Conservation (phyloP, 2,888 invertebrate species). For the Adelognathus sp. region DNA sequence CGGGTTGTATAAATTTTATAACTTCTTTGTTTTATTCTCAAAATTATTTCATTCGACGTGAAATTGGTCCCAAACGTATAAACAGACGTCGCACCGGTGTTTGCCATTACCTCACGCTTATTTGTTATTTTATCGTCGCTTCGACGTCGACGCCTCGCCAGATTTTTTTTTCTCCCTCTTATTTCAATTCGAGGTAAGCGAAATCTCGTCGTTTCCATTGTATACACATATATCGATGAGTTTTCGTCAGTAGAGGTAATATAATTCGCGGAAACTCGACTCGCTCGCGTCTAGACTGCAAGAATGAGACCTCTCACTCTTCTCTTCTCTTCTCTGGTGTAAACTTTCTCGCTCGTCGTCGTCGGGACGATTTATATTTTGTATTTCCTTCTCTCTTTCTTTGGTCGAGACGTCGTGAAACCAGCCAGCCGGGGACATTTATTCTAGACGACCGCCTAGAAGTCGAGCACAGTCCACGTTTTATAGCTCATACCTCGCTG, state of each 20-base stretch:
- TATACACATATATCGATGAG: background rate
- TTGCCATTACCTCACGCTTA: background rate
- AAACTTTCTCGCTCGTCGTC: slow-evolving; percentile 43
- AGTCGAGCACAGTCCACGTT: background rate
- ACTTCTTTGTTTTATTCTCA: too few relatives aligned
- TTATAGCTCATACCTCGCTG: background rate
- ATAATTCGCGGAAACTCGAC: slow-evolving; percentile 42
- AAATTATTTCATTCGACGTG: background rate
- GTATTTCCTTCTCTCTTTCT: background rate
- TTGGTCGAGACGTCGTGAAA: slow-evolving; percentile 7
- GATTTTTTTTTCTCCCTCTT: background rate
- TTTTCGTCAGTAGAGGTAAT: background rate
- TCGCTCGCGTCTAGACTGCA: slow-evolving; percentile 33
- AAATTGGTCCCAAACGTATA: background rate
- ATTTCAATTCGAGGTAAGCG: background rate
- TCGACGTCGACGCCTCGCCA: background rate
- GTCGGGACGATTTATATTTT: background rate
- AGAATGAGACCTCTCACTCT: background rate
- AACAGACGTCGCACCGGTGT: background rate
- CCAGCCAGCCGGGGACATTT: slow-evolving; percentile 12
- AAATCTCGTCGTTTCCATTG: background rate
- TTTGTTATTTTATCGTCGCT: background rate
- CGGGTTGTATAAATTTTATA: too few relatives aligned
- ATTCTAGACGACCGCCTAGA: slow-evolving; percentile 20
- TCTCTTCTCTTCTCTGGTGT: slow-evolving; percentile 12